Evolutionary conservation across 2,797 vertebrate genomes (phyloP).

Genomic region (Tinamus major): DNA sequence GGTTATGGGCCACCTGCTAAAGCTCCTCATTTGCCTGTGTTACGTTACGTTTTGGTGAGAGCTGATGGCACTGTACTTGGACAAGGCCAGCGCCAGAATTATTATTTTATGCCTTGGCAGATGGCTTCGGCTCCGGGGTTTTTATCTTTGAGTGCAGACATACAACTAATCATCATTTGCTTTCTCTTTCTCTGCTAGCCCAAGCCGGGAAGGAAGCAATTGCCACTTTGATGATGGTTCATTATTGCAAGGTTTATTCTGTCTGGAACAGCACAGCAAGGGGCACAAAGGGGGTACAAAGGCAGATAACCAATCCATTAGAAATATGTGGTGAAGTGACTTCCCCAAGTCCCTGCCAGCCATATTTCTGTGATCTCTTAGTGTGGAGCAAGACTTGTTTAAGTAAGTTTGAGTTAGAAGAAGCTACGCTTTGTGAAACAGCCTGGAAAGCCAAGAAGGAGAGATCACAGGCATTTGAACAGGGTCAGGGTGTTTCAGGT

Average conservation of each 20-base stretch:
- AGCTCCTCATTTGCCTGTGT: conserved; percentile 27
- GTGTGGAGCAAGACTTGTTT: background rate
- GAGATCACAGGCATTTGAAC: background rate
- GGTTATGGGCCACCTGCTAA: conserved; percentile 72
- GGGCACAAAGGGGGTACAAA: conserved; percentile 43
- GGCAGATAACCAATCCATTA: conserved; percentile 16
- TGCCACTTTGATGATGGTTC: conserved; percentile 40
- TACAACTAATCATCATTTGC: conserved; percentile 65
- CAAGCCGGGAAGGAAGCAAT: conserved; percentile 65
- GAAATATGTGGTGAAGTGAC: background rate
- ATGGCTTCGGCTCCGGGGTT: conserved; percentile 69
- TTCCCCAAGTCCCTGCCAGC: background rate
- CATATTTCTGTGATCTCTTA: background rate
- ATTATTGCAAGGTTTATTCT: conserved; percentile 34
- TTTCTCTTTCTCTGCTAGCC: conserved; percentile 52
- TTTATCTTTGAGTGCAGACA: conserved; percentile 74
- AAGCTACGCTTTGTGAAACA: background rate
- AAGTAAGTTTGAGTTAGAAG: background rate
- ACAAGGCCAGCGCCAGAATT: conserved; percentile 55
- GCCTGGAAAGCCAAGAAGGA: background rate
- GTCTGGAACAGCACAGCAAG: conserved; percentile 32
- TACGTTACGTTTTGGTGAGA: conserved; percentile 27
- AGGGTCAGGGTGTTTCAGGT: background rate
- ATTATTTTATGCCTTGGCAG: conserved; percentile 77
- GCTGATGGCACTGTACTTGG: conserved; percentile 62